Evolutionary conservation across 2,113 vertebrate genomes (phyloP).

Genomic region (Psophia crepitans): DNA sequence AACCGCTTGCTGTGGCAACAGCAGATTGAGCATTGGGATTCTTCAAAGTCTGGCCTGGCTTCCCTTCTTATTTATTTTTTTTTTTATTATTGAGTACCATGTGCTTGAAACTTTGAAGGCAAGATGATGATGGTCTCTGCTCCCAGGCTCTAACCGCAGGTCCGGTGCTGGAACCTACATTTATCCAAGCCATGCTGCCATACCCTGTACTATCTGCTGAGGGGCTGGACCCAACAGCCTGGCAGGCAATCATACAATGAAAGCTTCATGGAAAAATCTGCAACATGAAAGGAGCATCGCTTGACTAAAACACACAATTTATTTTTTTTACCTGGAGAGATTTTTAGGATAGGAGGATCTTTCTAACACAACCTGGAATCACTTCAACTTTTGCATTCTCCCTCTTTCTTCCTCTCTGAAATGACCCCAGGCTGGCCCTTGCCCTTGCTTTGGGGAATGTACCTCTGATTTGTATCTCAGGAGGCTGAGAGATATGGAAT

Average conservation of each 20-base stretch:
- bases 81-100: fast-evolving
- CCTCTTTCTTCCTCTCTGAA: neutral
- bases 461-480: neutral
- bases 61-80: neutral
- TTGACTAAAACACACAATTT: neutral
- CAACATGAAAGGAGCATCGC: neutral
- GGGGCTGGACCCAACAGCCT: neutral
- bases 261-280: neutral
- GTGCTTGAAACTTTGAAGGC: neutral
- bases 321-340: neutral
- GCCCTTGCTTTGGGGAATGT: neutral
- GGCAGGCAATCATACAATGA: neutral
- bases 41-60: neutral
- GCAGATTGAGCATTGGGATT: neutral
- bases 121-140: neutral
- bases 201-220: neutral
- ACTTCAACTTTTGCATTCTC: neutral
- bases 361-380: neutral
- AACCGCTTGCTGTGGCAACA: neutral
- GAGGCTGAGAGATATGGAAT: neutral
- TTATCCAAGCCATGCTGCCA: neutral
- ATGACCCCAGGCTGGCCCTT: neutral
- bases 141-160: neutral
- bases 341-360: neutral
- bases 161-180: neutral